These are phyloP conservation scores for Littorina saxatilis DNA, from an alignment of 1,140 invertebrate species.

Conservation along the genomic window DNA sequence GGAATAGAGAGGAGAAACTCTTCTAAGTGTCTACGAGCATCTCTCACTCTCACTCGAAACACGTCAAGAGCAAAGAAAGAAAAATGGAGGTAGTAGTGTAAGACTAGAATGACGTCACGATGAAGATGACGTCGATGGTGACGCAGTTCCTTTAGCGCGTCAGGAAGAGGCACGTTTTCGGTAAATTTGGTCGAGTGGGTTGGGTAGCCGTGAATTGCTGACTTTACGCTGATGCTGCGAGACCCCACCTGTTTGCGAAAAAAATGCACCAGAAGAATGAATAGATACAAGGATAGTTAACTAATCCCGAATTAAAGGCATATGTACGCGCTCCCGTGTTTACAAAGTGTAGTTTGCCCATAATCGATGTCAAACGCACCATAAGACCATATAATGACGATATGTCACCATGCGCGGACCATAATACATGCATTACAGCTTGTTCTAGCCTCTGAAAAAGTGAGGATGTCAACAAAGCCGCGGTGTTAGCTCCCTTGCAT, in stretches of 20 bases:
- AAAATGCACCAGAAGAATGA: too few species aligned
- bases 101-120: not conserved
- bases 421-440: too few species aligned
- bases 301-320: too few species aligned
- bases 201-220: not conserved
- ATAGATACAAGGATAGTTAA: too few species aligned
- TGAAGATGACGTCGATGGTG: not conserved
- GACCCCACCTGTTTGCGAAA: not conserved
- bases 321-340: too few species aligned
- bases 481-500: too few species aligned
- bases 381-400: too few species aligned
- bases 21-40: not conserved
- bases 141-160: not conserved
- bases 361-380: too few species aligned
- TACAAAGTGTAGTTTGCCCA: too few species aligned
- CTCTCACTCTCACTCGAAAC: slow-evolving; percentile 9
- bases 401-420: too few species aligned
- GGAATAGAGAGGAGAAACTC: not conserved
- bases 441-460: too few species aligned
- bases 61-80: not conserved
- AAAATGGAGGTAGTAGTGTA: slow-evolving; percentile 34
- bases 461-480: too few species aligned
- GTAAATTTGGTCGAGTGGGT: not conserved
- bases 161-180: not conserved
- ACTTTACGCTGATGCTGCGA: not conserved